A percentile compares a stretch with the other conserved stretches of the same genome.
Conservation (phyloP, 2,888 invertebrate species). For the Ichneumoninae sp. region DNA sequence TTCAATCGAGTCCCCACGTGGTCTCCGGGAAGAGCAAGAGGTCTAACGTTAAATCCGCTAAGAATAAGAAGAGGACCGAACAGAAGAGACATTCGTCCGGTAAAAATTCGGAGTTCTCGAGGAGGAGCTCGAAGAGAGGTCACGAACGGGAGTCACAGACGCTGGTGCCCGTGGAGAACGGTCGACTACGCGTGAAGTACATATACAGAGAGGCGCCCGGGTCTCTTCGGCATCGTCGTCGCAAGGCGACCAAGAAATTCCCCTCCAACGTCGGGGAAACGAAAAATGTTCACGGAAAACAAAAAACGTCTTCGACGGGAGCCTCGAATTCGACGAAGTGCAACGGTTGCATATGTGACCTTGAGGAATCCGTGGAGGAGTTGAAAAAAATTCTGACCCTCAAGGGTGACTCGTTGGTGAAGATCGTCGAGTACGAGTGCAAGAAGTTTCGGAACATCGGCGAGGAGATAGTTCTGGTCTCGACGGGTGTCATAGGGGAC, state of each 20-base stretch:
- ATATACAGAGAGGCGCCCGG: slow-evolving; percentile 51
- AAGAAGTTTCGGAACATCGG: slow-evolving; percentile 73
- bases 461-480: slow-evolving; percentile 73
- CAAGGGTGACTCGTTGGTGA: slow-evolving; percentile 67
- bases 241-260: neutral
- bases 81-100: slow-evolving; percentile 19
- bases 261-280: neutral
- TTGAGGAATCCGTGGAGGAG: slow-evolving; percentile 68
- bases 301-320: slow-evolving; percentile 49
- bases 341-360: slow-evolving; percentile 74
- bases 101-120: slow-evolving; percentile 1
- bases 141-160: slow-evolving; percentile 43
- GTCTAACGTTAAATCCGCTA: neutral
- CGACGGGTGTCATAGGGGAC: slow-evolving; percentile 65
- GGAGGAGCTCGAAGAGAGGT: slow-evolving; percentile 14
- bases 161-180: slow-evolving; percentile 54
- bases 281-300: slow-evolving; percentile 48
- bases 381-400: slow-evolving; percentile 67
- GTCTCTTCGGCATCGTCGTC: neutral
- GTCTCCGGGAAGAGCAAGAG: neutral
- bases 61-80: neutral
- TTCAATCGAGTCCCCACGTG: slow-evolving; percentile 58
- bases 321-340: slow-evolving; percentile 62
- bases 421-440: slow-evolving; percentile 73
- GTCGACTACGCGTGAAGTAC: slow-evolving; percentile 53